phyloP scores from a whole-genome alignment of 2,113 vertebrate species.

The Aptenodytes forsteri region DNA sequence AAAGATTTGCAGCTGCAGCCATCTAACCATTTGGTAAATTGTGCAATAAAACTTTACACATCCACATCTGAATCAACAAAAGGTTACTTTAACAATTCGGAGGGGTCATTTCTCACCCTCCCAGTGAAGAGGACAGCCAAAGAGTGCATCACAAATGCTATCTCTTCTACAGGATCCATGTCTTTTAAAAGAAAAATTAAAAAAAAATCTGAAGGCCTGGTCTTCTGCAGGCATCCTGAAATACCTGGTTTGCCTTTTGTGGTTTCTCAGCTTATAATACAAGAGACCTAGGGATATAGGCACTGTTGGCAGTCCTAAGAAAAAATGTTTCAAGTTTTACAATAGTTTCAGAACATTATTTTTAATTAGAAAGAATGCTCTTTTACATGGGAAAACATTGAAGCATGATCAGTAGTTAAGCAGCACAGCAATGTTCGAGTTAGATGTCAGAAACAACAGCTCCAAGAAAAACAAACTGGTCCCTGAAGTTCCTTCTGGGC shows the following conservation, averaged over 20 bases:
- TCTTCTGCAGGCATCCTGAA: background rate
- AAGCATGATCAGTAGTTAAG: background rate
- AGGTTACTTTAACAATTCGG: background rate
- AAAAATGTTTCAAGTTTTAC: background rate
- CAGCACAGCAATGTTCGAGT: background rate
- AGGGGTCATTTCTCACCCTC: background rate
- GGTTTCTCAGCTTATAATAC: background rate
- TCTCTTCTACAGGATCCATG: background rate
- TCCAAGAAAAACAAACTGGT: background rate
- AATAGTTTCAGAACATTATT: background rate
- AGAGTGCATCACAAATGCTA: background rate
- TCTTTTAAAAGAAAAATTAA: background rate
- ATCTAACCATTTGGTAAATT: background rate
- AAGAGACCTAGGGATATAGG: background rate
- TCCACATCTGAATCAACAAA: background rate
- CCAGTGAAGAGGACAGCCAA: background rate
- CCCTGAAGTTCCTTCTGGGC: background rate
- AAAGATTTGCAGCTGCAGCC: background rate
- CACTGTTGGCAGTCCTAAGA: background rate
- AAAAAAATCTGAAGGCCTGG: background rate
- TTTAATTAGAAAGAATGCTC: background rate
- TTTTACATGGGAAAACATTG: background rate
- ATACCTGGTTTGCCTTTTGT: fast-evolving
- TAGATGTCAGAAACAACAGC: background rate
- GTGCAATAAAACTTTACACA: background rate